Base-by-base conservation (phyloP, 2,888 invertebrate genomes). In the Thymelicus acteon region DNA sequence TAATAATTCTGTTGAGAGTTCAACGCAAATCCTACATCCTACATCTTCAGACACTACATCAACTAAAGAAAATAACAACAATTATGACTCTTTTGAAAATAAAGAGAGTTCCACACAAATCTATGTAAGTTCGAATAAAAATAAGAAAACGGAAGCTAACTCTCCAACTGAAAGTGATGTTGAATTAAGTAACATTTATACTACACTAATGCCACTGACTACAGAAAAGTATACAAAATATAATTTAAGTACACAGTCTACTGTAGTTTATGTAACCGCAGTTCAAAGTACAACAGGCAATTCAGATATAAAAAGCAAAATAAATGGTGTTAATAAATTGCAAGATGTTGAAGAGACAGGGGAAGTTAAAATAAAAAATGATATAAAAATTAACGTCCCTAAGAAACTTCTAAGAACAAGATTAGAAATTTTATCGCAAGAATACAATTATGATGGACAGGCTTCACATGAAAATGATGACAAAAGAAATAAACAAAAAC, bases 371-470 rank as follows among this genome's bases (percentile, higher is more conserved):
- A 19, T 57, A 24, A 58, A 15, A 15, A 47, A 66, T 47, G 40
- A 40, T 6, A 40, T 1, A 66, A n/a, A 58, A 47, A 13, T 0
- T 48, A 1, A 7, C 31, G 13, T 47, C 2, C 7, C 15, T 13
- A 60, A 67, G 47, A 67, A 58, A 60, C 4, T 39, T 60, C 31
- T 37, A 2, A 31, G 66, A 31, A 67, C 47, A 67, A 37, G 40
- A 73, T 31, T 67, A 60, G 24, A 67, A 48, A 60, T 60, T 1
- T 24, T 40, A 0, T 65, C 65, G 19, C 24, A 54, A 47, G 65
- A 65, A 31, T 57, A 65, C 24, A 19, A 63, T 6, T 52, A 10
- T 44, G 57, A 57, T 8, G 12, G 6, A 19, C 7, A 19, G 7
- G 15, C 49, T 19, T 52, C 49, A 52, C 7, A 24, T 54, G n/a